Percentiles rank a stretch among this genome's conserved stretches.
phyloP scores from a whole-genome alignment of 2,888 invertebrate genomes.

The Drosophila mimetica region DNA sequence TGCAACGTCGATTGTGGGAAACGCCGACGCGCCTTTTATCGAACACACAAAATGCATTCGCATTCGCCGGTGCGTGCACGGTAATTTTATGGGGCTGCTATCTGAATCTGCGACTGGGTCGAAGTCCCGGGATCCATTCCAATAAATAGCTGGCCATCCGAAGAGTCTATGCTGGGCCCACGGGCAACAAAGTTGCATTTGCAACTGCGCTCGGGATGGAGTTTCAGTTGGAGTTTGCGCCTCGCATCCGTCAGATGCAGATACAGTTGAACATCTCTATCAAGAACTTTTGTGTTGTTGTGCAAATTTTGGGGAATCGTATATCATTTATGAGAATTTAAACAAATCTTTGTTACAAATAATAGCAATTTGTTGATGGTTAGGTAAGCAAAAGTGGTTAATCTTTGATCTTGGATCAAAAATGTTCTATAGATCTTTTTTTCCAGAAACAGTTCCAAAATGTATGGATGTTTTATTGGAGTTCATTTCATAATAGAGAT shows the following conservation, averaged over 20 bases:
- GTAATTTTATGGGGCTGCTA: conserved; percentile 46
- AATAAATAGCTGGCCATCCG: conserved; percentile 41
- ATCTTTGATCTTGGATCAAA: too few relatives aligned
- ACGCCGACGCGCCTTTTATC: conserved; percentile 57
- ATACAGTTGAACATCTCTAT: conserved; percentile 12
- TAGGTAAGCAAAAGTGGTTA: too few relatives aligned
- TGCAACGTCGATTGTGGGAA: conserved; percentile 69
- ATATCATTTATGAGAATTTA: too few relatives aligned
- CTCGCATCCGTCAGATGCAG: conserved; percentile 38
- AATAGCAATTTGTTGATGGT: too few relatives aligned
- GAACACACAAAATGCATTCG: conserved; percentile 75
- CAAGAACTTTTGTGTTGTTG: background rate
- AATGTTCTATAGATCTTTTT: too few relatives aligned
- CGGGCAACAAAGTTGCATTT: conserved; percentile 63
- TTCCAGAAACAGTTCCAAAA: too few relatives aligned
- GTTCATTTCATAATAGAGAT: too few relatives aligned
- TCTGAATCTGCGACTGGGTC: conserved; percentile 34
- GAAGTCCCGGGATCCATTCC: conserved; percentile 24
- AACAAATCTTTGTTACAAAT: too few relatives aligned
- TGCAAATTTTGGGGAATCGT: background rate
- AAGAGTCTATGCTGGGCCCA: conserved; percentile 37
- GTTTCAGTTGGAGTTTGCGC: conserved; percentile 15
- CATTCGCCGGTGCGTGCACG: conserved; percentile 39
- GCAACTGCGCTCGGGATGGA: conserved; percentile 19
- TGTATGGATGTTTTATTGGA: too few relatives aligned